Conservation (phyloP, 1,140 invertebrate species). For the Eulimnadia texana region DNA sequence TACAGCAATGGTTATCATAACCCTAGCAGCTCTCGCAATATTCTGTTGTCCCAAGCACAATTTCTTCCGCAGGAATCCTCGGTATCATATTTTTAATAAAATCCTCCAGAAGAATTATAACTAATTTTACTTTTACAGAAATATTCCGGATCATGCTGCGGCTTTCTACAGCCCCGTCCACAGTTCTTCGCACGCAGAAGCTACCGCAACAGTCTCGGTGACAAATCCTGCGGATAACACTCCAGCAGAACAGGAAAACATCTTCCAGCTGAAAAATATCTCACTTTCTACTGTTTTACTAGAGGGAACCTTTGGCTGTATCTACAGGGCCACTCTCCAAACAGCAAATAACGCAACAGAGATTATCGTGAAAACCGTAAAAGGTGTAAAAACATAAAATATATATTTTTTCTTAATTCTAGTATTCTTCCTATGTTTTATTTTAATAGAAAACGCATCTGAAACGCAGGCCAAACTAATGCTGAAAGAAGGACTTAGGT, state of each 20-base stretch:
- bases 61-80: neutral
- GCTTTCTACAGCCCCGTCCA: neutral
- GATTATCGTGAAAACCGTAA: constrained; percentile 73
- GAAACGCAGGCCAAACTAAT: constrained; percentile 58
- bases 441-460: constrained; percentile 33
- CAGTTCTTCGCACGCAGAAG: neutral
- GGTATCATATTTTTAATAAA: neutral
- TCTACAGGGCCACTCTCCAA: constrained; percentile 69
- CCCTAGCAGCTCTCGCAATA: neutral
- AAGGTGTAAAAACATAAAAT: constrained; percentile 31
- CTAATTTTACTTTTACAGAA: neutral
- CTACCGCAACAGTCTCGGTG: neutral
- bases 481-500: constrained; percentile 72
- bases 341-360: constrained; percentile 57
- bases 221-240: neutral
- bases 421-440: constrained; percentile 22
- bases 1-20: neutral
- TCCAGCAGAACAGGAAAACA: neutral
- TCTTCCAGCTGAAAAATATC: constrained; percentile 1
- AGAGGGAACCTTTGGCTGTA: constrained; percentile 77
- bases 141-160: neutral
- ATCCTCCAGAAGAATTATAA: neutral
- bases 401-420: constrained; percentile 16
- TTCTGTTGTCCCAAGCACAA: constrained; percentile 7
- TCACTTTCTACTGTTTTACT: constrained; percentile 44